Percentiles rank a stretch among this genome's conserved stretches.
These are phyloP conservation scores for Catharus ustulatus DNA, from an alignment of 2,797 vertebrate genomes.

Conservation along the genomic window DNA sequence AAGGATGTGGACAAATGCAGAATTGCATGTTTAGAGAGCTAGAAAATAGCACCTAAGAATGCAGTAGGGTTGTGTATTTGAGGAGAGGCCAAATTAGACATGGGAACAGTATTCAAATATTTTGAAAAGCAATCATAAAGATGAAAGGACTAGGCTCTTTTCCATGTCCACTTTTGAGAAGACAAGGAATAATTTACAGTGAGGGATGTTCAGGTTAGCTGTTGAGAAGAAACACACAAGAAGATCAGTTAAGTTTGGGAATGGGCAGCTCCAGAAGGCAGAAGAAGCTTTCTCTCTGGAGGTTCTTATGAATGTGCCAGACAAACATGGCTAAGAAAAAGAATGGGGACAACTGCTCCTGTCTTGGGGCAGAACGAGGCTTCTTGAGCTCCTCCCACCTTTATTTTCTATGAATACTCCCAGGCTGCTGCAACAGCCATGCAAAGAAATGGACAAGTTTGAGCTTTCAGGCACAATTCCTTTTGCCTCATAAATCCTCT, in stretches of 20 bases:
- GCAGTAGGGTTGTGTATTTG: neutral
- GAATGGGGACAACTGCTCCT: neutral
- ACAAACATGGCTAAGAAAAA: neutral
- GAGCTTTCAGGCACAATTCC: neutral
- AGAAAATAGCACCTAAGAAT: neutral
- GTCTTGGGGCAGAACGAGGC: neutral
- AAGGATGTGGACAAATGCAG: neutral
- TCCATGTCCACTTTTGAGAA: neutral
- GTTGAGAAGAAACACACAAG: neutral
- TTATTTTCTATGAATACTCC: neutral
- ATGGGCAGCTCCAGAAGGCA: neutral
- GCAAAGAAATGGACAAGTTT: neutral
- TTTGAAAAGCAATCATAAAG: neutral
- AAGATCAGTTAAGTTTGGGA: neutral
- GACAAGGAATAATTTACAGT: neutral
- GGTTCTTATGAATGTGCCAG: neutral
- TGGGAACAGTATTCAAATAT: neutral
- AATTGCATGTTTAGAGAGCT: neutral
- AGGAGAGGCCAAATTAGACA: neutral
- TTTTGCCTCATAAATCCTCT: slow-evolving; percentile 15
- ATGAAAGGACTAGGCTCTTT: neutral
- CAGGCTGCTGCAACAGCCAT: neutral
- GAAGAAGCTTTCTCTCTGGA: neutral
- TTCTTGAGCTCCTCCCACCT: neutral
- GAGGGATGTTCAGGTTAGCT: neutral